phyloP scores from a whole-genome alignment of 2,797 vertebrate species.

The Pogonophryne albipinna region DNA sequence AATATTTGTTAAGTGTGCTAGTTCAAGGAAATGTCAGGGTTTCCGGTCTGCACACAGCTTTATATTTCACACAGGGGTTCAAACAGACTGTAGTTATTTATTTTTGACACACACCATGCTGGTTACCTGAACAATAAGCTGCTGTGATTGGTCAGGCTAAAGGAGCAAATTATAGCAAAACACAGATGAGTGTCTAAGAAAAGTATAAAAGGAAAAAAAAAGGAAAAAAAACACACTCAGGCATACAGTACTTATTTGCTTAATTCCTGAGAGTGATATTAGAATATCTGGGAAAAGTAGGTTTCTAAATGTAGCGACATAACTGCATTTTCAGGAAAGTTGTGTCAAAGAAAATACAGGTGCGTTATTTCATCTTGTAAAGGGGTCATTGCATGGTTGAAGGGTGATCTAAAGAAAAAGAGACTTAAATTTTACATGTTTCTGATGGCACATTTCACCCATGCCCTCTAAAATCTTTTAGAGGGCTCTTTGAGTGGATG shows the following conservation, averaged over 20 bases:
- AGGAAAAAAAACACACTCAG: not conserved
- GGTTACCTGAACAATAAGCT: constrained; percentile 72
- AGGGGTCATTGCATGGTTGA: too few species aligned
- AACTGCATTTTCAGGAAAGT: too few species aligned
- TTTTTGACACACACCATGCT: constrained; percentile 48
- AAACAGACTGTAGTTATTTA: constrained; percentile 27
- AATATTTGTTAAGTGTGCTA: constrained; percentile 5
- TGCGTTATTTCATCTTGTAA: too few species aligned
- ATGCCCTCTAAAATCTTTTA: too few species aligned
- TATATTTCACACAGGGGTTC: constrained; percentile 31
- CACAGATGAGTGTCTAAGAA: constrained; percentile 41
- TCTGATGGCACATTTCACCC: too few species aligned
- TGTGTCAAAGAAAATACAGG: too few species aligned
- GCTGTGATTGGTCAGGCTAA: constrained; percentile 72
- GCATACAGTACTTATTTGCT: too few species aligned
- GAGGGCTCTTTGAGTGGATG: not conserved
- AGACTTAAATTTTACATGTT: too few species aligned
- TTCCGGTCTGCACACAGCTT: not conserved
- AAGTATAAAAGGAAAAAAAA: not conserved
- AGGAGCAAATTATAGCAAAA: constrained; percentile 48
- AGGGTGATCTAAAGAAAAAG: too few species aligned
- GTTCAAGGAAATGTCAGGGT: constrained; percentile 34
- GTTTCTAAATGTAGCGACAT: too few species aligned
- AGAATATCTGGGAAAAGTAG: too few species aligned
- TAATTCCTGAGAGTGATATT: too few species aligned